A percentile compares a stretch with the other conserved stretches of the same genome.
Evolutionary conservation across 2,113 vertebrate species (phyloP).

Genomic region (Oncorhynchus tshawytscha): DNA sequence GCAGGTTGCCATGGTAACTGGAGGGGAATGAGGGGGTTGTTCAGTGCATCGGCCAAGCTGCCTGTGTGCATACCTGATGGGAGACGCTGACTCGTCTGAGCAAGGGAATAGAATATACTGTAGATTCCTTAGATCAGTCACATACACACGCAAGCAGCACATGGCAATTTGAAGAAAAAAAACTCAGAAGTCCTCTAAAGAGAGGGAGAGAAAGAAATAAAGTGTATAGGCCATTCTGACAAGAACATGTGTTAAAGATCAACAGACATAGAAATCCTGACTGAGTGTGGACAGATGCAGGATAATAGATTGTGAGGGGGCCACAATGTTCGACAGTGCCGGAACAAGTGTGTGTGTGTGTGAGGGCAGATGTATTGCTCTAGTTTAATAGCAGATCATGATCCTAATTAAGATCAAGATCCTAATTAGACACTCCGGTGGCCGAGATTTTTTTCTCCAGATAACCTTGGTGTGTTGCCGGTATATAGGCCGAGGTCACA

Average conservation of each 20-base stretch:
- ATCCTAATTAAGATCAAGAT: background rate
- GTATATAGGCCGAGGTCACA: background rate
- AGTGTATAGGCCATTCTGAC: background rate
- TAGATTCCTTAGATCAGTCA: background rate
- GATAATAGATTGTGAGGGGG: background rate
- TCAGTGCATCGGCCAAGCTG: too few species aligned
- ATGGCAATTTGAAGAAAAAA: background rate
- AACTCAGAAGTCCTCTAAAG: background rate
- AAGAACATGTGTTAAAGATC: background rate
- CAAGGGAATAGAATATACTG: slow-evolving; percentile 6
- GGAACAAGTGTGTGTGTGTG: background rate
- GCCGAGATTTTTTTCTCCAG: background rate
- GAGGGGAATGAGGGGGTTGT: slow-evolving; percentile 11
- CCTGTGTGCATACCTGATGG: background rate
- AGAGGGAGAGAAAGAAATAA: background rate
- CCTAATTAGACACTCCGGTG: background rate
- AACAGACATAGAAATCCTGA: background rate
- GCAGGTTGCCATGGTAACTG: slow-evolving; percentile 49
- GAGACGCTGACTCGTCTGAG: background rate
- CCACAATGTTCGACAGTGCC: background rate
- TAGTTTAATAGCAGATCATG: slow-evolving; percentile 4
- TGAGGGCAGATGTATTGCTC: background rate
- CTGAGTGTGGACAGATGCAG: background rate
- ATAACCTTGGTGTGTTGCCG: too few species aligned
- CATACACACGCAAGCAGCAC: background rate